These are phyloP conservation scores for Zaprionus nigranus DNA, from an alignment of 1,140 invertebrate species.

Conservation along the genomic window DNA sequence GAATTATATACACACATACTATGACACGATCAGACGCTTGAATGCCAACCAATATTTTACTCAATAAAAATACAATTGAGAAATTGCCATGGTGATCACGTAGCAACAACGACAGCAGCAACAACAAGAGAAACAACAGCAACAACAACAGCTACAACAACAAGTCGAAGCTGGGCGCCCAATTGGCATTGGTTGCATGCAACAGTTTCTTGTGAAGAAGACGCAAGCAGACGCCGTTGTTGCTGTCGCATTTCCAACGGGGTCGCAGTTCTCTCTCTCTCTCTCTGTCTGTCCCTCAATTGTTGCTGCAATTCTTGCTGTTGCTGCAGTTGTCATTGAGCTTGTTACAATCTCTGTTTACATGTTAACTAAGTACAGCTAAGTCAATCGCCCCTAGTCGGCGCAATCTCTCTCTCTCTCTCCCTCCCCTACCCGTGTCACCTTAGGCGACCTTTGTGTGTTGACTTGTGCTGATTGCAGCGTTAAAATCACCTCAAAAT, in stretches of 20 bases:
- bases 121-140: constrained; percentile 36
- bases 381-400: constrained; percentile 21
- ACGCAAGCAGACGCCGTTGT: neutral
- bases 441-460: constrained; percentile 63
- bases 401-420: neutral
- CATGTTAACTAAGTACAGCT: constrained; percentile 32
- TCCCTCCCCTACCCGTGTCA: constrained; percentile 10
- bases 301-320: constrained; percentile 17
- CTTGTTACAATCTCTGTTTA: constrained; percentile 37
- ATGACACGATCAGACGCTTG: constrained; percentile 51
- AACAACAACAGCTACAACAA: constrained; percentile 46
- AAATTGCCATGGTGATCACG: constrained; percentile 78
- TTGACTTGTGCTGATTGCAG: constrained; percentile 81
- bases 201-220: constrained; percentile 44
- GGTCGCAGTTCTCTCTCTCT: constrained; percentile 3
- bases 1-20: constrained; percentile 18
- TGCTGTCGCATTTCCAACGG: constrained; percentile 33
- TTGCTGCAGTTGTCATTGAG: constrained; percentile 32
- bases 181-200: constrained; percentile 52
- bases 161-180: constrained; percentile 29
- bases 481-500: constrained; percentile 62
- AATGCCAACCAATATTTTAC: constrained; percentile 67
- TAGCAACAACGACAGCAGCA: constrained; percentile 54
- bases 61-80: constrained; percentile 77
- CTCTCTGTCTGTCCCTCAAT: neutral